Evolutionary conservation across 2,888 invertebrate species (phyloP), one percentile per base, ranked within the genome.

Genomic region (Salticus scenicus): DNA sequence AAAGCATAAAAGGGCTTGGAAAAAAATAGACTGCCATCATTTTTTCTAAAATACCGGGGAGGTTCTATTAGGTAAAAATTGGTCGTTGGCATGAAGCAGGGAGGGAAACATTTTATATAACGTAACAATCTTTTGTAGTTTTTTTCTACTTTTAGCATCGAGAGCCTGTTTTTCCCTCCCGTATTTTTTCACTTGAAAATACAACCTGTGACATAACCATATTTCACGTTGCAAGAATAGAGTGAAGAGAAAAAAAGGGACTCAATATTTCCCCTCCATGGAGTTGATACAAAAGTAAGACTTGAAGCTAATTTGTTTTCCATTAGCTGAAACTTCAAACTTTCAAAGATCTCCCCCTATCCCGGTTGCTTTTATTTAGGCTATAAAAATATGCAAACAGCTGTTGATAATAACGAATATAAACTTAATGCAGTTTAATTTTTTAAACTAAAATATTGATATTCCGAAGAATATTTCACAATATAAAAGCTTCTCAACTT

Each of bases 161-260:
- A 47, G 17, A n/a, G 47, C 17, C n/a, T 17, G 10, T n/a, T 47
- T 47, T 47, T 47, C n/a, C 66, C 30, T 28, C 8, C 20, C 12
- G 24, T 67, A 76, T 83, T 83, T 83, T 83, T 47, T 66, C 63
- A 64, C 76, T 71, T 20, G 70, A n/a, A 37, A 66, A 77, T 66
- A 51, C 82, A 83, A 83, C 76, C 82, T 83, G 76, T 51, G 37
- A 76, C 82, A 76, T 72, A 76, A 83, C 82, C 82, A 83, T 83
- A 83, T 83, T 83, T 83, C 76, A 83, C 24, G 24, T 20, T 0
- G 41, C 57, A 47, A 47, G 47, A 47, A 47, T 47, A 47, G 47
- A n/a, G 2, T 10, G 17, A 2, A 47, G 47, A 8, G 37, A 37
- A 12, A 17, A 10, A 47, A 47, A 47, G n/a, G 7, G 8, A n/a